Evolutionary conservation across 1,140 invertebrate genomes (phyloP).

Genomic region (Bombus ignitus): DNA sequence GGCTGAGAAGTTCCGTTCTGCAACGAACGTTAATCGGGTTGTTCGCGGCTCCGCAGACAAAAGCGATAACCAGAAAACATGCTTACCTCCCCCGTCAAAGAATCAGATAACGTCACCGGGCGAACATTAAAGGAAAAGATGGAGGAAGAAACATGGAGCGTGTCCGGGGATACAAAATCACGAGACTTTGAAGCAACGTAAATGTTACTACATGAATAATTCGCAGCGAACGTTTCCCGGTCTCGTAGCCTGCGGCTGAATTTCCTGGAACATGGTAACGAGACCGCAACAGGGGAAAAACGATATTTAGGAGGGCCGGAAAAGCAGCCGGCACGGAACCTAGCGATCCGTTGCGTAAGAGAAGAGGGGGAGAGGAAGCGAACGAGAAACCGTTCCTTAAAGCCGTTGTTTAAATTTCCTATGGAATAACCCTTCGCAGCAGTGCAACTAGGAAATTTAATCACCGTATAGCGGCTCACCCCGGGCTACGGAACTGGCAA

Average conservation of each 20-base stretch:
- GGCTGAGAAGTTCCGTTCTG: constrained; percentile 16
- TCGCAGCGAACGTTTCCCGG: constrained; percentile 42
- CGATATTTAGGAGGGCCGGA: constrained; percentile 52
- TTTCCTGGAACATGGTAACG: constrained; percentile 58
- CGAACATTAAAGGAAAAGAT: background rate
- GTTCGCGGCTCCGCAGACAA: constrained; percentile 35
- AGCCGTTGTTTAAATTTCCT: constrained; percentile 65
- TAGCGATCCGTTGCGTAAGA: constrained; percentile 10
- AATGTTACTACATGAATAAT: constrained; percentile 62
- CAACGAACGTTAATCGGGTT: constrained; percentile 45
- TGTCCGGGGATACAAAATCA: constrained; percentile 30
- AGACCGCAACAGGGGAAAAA: constrained; percentile 61
- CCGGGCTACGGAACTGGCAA: constrained; percentile 62
- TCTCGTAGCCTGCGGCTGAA: constrained; percentile 43
- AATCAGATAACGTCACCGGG: constrained; percentile 44
- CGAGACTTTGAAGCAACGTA: constrained; percentile 47
- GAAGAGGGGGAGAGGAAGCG: background rate
- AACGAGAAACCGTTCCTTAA: constrained; percentile 43
- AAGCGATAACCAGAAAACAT: constrained; percentile 40
- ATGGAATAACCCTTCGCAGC: constrained; percentile 61
- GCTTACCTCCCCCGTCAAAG: background rate
- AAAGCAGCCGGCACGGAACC: constrained; percentile 21
- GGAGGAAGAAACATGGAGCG: background rate
- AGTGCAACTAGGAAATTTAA: constrained; percentile 68
- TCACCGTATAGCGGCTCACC: constrained; percentile 62